Conservation (phyloP, 2,888 invertebrate genomes). For the Thymelicus lineola region DNA sequence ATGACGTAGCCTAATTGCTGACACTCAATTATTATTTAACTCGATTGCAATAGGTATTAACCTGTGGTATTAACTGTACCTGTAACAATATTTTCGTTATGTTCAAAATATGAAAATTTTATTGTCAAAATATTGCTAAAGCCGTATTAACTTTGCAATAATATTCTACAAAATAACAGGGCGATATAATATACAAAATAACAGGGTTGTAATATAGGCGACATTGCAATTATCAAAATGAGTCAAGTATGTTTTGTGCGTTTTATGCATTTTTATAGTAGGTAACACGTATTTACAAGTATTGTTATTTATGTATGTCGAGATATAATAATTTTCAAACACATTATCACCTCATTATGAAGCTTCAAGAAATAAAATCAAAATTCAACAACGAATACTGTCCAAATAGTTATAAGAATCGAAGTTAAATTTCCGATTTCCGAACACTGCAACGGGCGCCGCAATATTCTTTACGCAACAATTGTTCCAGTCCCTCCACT, state of each 20-base stretch:
- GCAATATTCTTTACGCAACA: constrained; percentile 35
- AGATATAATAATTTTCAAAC: too few relatives aligned
- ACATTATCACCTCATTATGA: too few relatives aligned
- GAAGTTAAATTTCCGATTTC: constrained; percentile 19
- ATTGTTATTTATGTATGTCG: too few relatives aligned
- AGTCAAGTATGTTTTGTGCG: not conserved
- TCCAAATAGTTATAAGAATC: constrained; percentile 8
- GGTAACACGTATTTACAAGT: too few relatives aligned
- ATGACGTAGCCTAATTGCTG: not conserved
- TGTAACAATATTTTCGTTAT: constrained; percentile 9
- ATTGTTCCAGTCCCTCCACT: constrained; percentile 28
- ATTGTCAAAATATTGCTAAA: constrained; percentile 5
- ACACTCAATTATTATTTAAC: not conserved
- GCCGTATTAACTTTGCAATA: not conserved
- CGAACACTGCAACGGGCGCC: constrained; percentile 18
- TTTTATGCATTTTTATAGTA: not conserved
- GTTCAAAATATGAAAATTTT: constrained; percentile 17
- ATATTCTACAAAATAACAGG: constrained; percentile 8
- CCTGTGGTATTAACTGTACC: constrained; percentile 7
- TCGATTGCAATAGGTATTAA: not conserved
- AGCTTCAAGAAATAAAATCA: too few relatives aligned
- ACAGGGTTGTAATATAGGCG: not conserved
- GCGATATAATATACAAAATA: constrained; percentile 1
- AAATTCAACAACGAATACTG: not conserved
- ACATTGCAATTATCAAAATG: not conserved